Evolutionary conservation across 2,797 vertebrate genomes (phyloP).

Genomic region (Zenarchopterus dispar): DNA sequence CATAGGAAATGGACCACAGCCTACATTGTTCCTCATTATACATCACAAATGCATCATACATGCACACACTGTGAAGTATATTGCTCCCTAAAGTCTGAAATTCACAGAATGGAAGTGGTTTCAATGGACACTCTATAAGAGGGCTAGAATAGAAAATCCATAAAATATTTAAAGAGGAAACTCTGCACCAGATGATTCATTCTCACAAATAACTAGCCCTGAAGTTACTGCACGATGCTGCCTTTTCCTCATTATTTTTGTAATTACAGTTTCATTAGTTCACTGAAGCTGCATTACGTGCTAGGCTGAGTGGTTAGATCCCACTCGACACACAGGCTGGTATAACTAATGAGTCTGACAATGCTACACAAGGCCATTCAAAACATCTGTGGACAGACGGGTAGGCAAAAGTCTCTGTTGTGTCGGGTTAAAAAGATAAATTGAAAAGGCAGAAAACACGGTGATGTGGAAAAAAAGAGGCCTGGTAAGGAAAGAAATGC

Average conservation of each 20-base stretch:
- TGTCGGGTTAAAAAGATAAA: constrained; percentile 46
- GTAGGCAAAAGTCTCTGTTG: constrained; percentile 23
- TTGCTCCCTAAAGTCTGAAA: constrained; percentile 60
- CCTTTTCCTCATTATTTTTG: constrained; percentile 73
- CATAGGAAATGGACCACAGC: constrained; percentile 72
- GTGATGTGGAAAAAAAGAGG: constrained; percentile 28
- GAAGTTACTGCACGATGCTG: constrained; percentile 55
- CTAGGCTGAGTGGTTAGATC: constrained; percentile 60
- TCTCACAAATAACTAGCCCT: constrained; percentile 58
- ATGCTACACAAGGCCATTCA: constrained; percentile 45
- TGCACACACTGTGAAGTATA: constrained; percentile 47
- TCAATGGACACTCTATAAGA: constrained; percentile 25
- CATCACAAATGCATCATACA: constrained; percentile 65
- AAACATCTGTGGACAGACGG: constrained; percentile 46
- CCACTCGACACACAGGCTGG: constrained; percentile 35
- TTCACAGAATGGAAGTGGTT: constrained; percentile 29
- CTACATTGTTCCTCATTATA: constrained; percentile 69
- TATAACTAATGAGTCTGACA: constrained; percentile 73
- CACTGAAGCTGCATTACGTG: constrained; percentile 66
- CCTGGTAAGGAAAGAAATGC: constrained; percentile 21
- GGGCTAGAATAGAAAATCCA: constrained; percentile 41
- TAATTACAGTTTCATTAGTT: constrained; percentile 76
- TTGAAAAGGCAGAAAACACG: constrained; percentile 19
- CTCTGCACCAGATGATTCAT: constrained; percentile 41
- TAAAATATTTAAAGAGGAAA: constrained; percentile 56